These are phyloP conservation scores for Unio pictorum DNA, from an alignment of 2,888 invertebrate genomes.

Conservation along the genomic window DNA sequence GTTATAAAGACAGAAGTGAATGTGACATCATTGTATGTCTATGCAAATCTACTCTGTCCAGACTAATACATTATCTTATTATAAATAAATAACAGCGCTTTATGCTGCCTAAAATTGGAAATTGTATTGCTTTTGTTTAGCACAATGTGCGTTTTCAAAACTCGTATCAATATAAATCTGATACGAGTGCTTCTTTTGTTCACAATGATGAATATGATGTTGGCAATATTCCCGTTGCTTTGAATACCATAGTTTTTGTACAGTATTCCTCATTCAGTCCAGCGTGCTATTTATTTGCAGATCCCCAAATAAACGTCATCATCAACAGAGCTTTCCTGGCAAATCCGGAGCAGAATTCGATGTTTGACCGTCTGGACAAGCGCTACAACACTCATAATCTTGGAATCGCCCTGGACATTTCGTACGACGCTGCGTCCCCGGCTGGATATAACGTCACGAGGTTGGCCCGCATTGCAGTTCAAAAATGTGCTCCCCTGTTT, in stretches of 20 bases:
- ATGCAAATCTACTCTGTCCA: no score
- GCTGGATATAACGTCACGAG: slow-evolving; percentile 6
- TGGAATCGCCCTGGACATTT: slow-evolving; percentile 46
- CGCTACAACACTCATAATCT: slow-evolving; percentile 43
- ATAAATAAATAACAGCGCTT: no score
- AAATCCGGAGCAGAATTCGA: slow-evolving; percentile 39
- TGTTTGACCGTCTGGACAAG: slow-evolving; percentile 39
- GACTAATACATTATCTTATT: no score
- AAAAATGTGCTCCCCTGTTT: slow-evolving; percentile 49
- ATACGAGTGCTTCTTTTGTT: no score
- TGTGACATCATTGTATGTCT: no score
- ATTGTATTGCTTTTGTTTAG: no score
- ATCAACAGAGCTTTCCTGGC: slow-evolving; percentile 45
- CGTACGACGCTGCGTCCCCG: slow-evolving; percentile 16
- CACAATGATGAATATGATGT: no score
- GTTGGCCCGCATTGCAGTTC: slow-evolving; percentile 41
- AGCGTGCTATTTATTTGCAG: slow-evolving; percentile 10
- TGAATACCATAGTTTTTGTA: neutral
- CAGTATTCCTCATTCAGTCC: neutral
- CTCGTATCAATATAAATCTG: no score
- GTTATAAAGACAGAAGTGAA: no score
- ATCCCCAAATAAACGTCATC: slow-evolving; percentile 24
- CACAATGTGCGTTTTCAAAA: no score
- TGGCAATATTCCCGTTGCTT: neutral
- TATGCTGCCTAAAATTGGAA: no score